Conservation (phyloP, 2,797 vertebrate genomes). For the Pterois miles region DNA sequence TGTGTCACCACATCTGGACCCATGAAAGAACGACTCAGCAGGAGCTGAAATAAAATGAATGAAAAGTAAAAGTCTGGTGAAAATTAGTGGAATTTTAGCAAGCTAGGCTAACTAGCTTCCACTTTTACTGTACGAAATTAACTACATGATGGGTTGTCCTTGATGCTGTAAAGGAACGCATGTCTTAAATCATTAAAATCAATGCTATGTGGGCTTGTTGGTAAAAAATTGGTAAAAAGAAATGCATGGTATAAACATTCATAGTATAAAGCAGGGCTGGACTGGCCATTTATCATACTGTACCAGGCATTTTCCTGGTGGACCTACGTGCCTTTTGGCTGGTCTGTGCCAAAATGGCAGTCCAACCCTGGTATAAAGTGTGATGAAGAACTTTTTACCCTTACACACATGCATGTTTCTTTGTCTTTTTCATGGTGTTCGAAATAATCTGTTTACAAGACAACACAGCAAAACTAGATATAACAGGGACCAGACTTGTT, state of each 20-base stretch:
- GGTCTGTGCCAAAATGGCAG: no score
- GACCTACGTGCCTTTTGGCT: no score
- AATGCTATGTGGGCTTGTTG: neutral
- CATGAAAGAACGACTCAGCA: neutral
- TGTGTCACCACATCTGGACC: no score
- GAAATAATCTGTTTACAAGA: constrained; percentile 24
- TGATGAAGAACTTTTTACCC: no score
- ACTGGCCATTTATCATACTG: no score
- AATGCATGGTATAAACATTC: neutral
- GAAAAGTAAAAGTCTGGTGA: neutral
- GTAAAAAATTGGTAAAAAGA: neutral
- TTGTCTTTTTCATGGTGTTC: neutral
- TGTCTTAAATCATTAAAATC: neutral
- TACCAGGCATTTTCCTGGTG: no score
- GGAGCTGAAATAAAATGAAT: neutral
- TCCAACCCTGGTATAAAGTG: no score
- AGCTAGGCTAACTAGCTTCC: neutral
- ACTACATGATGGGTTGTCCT: neutral
- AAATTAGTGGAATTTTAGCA: neutral
- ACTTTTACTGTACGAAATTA: neutral
- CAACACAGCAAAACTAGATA: constrained; percentile 7
- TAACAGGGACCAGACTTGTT: constrained; percentile 25
- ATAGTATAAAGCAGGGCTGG: neutral
- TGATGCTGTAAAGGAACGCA: neutral
- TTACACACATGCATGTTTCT: neutral